A percentile compares a stretch with the other conserved stretches of the same genome.
These are phyloP conservation scores for Carpatolechia fugitivella DNA, from an alignment of 2,888 invertebrate genomes.

Conservation along the genomic window DNA sequence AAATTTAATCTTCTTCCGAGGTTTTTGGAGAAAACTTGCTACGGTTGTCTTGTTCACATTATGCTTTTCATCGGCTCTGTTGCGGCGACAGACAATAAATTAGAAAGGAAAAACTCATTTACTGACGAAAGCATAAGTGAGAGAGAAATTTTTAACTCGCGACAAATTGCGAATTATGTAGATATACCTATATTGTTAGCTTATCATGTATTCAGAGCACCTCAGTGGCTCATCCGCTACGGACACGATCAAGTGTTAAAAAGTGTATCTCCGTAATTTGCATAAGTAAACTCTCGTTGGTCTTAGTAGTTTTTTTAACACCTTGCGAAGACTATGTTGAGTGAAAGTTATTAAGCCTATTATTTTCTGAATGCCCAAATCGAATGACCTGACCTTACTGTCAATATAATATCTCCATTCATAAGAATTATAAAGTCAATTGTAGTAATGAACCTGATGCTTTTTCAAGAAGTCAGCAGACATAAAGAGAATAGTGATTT, in stretches of 20 bases:
- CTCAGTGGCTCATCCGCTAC: constrained; percentile 35
- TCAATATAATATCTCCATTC: constrained; percentile 56
- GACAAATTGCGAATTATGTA: constrained; percentile 44
- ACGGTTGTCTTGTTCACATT: neutral
- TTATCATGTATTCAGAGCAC: constrained; percentile 59
- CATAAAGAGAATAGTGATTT: constrained; percentile 32
- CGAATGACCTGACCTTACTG: constrained; percentile 49
- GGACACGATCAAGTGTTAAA: constrained; percentile 35
- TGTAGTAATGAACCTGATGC: constrained; percentile 27
- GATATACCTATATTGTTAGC: neutral
- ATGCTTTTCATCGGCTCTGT: too few species aligned
- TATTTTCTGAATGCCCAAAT: constrained; percentile 46
- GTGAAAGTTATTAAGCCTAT: constrained; percentile 55
- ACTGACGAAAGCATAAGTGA: neutral
- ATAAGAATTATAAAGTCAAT: constrained; percentile 39
- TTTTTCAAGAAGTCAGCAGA: constrained; percentile 21
- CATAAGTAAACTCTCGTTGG: constrained; percentile 5
- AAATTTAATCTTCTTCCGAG: constrained; percentile 9
- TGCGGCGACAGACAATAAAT: neutral
- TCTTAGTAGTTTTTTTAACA: neutral
- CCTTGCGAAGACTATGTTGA: constrained; percentile 26
- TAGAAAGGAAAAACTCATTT: neutral
- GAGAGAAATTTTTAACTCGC: constrained; percentile 54
- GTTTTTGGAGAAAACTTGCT: neutral
- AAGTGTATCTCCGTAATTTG: constrained; percentile 22